phyloP scores from a whole-genome alignment of 2,113 vertebrate genomes.

The Xiphophorus maculatus region DNA sequence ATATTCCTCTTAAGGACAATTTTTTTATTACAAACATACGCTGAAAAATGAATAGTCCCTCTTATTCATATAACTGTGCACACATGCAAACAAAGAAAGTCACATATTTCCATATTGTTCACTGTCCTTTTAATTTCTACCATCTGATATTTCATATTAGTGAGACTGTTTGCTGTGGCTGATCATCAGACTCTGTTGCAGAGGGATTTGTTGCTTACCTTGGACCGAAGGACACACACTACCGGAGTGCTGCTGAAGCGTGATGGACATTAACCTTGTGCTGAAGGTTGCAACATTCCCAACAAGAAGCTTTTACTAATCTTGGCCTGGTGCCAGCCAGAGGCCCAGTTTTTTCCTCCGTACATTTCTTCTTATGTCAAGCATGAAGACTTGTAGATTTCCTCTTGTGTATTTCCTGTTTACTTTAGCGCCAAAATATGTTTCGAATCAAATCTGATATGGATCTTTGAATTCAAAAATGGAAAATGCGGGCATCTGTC shows the following conservation, averaged over 20 bases:
- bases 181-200: constrained; percentile 23
- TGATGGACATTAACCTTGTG: constrained; percentile 60
- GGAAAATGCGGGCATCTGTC: no score
- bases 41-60: not conserved
- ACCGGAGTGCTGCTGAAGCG: constrained; percentile 28
- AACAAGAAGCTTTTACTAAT: constrained; percentile 17
- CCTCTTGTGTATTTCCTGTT: not conserved
- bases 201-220: constrained; percentile 45
- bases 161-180: not conserved
- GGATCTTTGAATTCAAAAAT: no score
- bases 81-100: not conserved
- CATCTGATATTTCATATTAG: not conserved
- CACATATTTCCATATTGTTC: not conserved
- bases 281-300: constrained; percentile 37
- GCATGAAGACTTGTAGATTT: not conserved
- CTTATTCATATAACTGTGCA: no score
- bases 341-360: not conserved
- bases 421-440: not conserved
- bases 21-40: not conserved
- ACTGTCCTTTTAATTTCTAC: not conserved
- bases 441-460: not conserved
- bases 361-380: not conserved
- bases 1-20: not conserved
- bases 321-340: constrained; percentile 19
- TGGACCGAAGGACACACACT: constrained; percentile 54